Evolutionary conservation across 2,797 vertebrate genomes (phyloP).

Genomic region (Phoxinus dragarum): DNA sequence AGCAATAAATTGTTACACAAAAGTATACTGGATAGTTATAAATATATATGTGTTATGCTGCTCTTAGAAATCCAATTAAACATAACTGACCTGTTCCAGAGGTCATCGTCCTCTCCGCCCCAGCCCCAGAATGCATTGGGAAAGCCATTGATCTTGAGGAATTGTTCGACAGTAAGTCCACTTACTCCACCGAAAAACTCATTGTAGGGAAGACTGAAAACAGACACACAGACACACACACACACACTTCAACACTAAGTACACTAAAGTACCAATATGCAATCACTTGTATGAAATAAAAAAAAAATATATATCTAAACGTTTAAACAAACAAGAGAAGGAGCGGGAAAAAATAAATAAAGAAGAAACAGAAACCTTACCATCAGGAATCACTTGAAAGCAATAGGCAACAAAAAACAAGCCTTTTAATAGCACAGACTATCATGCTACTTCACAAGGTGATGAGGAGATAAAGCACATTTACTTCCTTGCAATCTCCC

Average conservation of each 20-base stretch:
- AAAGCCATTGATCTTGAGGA: constrained; percentile 92
- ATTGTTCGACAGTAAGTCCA: constrained; percentile 91
- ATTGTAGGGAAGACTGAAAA: constrained; percentile 88
- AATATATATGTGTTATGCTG: no score
- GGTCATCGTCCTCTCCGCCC: constrained; percentile 95
- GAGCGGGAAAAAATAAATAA: neutral
- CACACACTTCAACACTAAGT: constrained; percentile 1
- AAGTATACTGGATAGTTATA: neutral
- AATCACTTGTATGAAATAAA: no score
- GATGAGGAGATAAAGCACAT: neutral
- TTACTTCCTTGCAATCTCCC: neutral
- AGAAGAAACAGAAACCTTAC: constrained; percentile 41
- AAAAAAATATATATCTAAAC: no score
- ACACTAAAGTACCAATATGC: neutral
- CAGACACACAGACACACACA: constrained; percentile 38
- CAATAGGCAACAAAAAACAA: constrained; percentile 50
- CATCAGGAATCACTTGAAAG: constrained; percentile 48
- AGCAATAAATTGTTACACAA: neutral
- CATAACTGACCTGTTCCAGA: constrained; percentile 90
- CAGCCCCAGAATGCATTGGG: constrained; percentile 97
- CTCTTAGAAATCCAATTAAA: neutral
- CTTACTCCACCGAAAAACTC: constrained; percentile 95
- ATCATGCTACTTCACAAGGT: neutral
- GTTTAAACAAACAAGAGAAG: neutral
- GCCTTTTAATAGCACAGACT: constrained; percentile 24